A percentile compares a stretch with the other conserved stretches of the same genome.
Evolutionary conservation across 2,113 vertebrate species (phyloP).

Genomic region (Furnarius figulus): DNA sequence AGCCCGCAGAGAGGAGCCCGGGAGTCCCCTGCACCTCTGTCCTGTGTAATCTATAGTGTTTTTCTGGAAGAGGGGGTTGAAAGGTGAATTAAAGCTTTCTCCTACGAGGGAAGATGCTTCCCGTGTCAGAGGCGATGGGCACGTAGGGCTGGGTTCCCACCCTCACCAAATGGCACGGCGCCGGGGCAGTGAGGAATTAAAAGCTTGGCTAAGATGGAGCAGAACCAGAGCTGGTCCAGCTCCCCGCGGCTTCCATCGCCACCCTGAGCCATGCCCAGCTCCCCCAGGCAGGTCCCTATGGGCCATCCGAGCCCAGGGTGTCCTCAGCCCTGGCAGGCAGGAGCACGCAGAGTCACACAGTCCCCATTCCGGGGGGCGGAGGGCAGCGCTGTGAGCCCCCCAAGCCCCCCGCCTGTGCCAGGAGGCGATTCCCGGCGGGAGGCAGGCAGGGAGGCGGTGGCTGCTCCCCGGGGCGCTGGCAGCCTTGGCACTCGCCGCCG

Average conservation of each 20-base stretch:
- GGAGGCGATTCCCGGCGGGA: background rate
- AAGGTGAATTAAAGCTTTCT: background rate
- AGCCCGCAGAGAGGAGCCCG: background rate
- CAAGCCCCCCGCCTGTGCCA: accelerated
- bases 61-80: background rate
- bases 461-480: background rate
- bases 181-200: background rate
- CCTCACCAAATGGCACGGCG: accelerated
- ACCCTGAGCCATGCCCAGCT: background rate
- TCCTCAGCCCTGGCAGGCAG: background rate
- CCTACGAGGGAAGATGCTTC: background rate
- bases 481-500: background rate
- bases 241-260: background rate
- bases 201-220: accelerated
- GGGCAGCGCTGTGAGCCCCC: accelerated
- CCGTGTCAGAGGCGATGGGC: background rate
- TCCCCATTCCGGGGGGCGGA: accelerated
- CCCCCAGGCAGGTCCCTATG: accelerated
- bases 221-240: background rate
- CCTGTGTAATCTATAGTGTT: background rate
- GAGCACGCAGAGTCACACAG: accelerated
- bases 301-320: background rate
- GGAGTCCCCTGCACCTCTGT: background rate
- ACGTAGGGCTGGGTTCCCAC: background rate
- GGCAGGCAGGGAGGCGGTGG: background rate